Base-by-base conservation (phyloP, 2,888 invertebrate genomes). In the Drosophila quasianomalipes region DNA sequence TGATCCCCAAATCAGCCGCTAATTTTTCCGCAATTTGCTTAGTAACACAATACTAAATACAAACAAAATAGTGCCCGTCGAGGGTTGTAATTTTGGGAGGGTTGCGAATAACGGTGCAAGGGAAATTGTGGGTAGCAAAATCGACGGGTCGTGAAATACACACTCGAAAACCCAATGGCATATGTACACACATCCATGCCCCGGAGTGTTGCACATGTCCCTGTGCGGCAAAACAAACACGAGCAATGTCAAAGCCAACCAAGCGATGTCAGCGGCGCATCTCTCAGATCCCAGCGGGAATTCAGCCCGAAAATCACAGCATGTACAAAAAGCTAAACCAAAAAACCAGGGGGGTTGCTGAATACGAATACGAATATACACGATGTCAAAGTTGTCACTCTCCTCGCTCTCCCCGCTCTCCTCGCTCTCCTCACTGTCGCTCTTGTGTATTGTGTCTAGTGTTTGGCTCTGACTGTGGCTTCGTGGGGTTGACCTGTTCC, bases 21-120 rank as follows among this genome's bases (percentile, higher is more conserved):
- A 94, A 94, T 94, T 94, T 93, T 93, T 93, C 93, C 93, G 93
- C 93, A 94, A 93, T 94, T 93, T 93, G 92, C 92, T 92, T 92
- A 88, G 91, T 93, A 94, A 93, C 93, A 91, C 91, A 93, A 93
- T 93, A 47, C 93, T 92, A 91, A 92, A 92, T 91, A 91, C 86
- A 88, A 89, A 89, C 90, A 89, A 86, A 89, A 86, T 84, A 77
- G 74, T 78, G 54, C 41, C 47, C 55, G 10, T 7, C 47, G 82
- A 72, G 72, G 82, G 79, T 71, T 79, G 73, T n/a, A 47, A 55
- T 55, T 41, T 39, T 51, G 44, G 62, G 53, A 33, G 28, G 26
- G 26, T 35, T 59, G 22, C 44, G 31, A 37, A 61, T 57, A 37
- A 63, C 30, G 33, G 19, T 47, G 47, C 59, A 16, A 19, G 47